Conservation (phyloP, 2,113 vertebrate species). For the Mustelus asterias region DNA sequence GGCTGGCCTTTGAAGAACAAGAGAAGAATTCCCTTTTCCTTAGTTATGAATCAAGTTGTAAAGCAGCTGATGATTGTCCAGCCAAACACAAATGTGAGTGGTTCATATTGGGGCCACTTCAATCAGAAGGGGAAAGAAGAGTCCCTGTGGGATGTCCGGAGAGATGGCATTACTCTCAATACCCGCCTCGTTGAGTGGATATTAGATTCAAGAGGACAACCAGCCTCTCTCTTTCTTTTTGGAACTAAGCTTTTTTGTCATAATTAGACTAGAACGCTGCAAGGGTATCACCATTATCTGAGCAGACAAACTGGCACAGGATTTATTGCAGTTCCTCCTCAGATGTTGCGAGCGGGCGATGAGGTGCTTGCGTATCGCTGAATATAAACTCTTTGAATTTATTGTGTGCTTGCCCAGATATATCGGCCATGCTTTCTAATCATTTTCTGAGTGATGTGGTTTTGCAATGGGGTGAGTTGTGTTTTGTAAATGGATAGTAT, state of each 20-base stretch:
- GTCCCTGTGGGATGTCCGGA: neutral
- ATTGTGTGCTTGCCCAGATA: neutral
- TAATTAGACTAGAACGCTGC: neutral
- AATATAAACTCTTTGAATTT: neutral
- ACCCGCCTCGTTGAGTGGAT: neutral
- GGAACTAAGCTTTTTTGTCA: neutral
- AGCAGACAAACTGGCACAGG: neutral
- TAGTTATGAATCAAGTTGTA: neutral
- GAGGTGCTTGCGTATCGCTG: neutral
- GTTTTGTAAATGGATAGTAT: neutral
- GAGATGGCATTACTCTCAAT: too few relatives aligned
- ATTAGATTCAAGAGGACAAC: neutral
- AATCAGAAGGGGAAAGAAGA: neutral
- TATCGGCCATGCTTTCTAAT: neutral
- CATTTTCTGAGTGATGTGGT: neutral
- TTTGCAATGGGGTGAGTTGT: neutral
- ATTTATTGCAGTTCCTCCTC: neutral
- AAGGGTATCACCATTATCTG: too few relatives aligned
- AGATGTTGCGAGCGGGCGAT: neutral
- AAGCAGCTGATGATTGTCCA: neutral
- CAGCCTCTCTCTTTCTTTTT: neutral
- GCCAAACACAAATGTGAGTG: neutral
- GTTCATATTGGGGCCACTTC: neutral
- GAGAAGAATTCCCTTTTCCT: neutral
- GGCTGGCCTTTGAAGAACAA: neutral